Percentiles rank a stretch among this genome's conserved stretches.
Evolutionary conservation across 2,113 vertebrate genomes (phyloP).

Genomic region (Phylloscopus trochiloides): DNA sequence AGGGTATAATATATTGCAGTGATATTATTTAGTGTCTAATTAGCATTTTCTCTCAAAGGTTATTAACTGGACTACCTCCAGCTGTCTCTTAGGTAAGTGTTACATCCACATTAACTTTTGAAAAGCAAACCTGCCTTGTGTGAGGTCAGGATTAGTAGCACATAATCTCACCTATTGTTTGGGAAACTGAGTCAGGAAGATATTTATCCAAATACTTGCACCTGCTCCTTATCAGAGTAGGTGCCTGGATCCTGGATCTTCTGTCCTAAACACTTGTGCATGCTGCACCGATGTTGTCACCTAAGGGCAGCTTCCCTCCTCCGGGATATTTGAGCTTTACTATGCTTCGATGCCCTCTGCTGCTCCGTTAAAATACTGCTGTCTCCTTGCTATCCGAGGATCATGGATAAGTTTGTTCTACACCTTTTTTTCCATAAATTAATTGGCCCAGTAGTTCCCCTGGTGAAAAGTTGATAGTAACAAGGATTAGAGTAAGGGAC

Average conservation of each 20-base stretch:
- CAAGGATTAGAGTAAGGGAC: not conserved
- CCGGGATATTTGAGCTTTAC: not conserved
- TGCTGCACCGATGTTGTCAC: not conserved
- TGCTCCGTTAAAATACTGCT: conserved; percentile 43
- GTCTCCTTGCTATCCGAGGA: not conserved
- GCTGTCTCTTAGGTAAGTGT: not conserved
- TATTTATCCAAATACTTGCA: not conserved
- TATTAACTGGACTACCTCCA: not conserved
- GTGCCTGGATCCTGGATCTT: not conserved
- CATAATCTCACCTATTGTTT: not conserved
- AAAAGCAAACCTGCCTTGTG: not conserved
- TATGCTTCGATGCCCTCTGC: conserved; percentile 60
- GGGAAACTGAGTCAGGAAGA: not conserved
- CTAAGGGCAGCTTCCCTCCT: not conserved
- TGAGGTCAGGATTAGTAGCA: not conserved
- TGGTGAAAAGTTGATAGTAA: not conserved
- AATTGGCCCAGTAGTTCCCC: not conserved
- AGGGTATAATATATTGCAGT: not conserved
- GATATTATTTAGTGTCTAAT: not conserved
- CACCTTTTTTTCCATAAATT: not conserved
- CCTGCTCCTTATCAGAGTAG: not conserved
- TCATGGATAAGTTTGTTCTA: not conserved
- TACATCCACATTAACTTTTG: not conserved
- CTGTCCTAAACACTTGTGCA: not conserved
- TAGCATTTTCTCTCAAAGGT: not conserved